phyloP scores from a whole-genome alignment of 35 echinoderm and acorn worm genomes.

The Strongylocentrotus purpuratus region DNA sequence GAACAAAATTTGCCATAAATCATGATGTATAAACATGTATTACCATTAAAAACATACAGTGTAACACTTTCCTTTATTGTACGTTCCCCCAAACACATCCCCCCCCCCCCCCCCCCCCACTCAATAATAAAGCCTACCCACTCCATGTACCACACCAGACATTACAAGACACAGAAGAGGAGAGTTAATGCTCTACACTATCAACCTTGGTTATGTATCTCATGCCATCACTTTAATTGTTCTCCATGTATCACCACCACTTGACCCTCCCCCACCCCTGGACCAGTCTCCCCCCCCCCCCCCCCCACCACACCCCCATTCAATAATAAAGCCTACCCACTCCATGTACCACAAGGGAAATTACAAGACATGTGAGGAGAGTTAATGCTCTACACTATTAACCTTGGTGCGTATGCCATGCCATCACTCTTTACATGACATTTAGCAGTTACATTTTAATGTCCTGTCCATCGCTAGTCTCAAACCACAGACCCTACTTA shows the following conservation, averaged over 20 bases:
- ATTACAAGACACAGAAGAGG: neutral
- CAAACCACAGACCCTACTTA: neutral
- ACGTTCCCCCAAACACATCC: too few relatives aligned
- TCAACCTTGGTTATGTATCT: neutral
- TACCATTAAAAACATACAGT: too few relatives aligned
- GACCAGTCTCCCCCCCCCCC: too few relatives aligned
- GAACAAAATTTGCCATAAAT: too few relatives aligned
- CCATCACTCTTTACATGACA: neutral
- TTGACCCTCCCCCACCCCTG: too few relatives aligned
- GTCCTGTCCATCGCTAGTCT: neutral
- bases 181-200: neutral
- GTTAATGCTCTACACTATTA: neutral
- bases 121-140: neutral
- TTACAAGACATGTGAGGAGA: neutral
- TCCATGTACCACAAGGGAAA: neutral
- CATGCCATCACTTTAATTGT: too few relatives aligned
- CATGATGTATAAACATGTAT: too few relatives aligned
- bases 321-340: neutral
- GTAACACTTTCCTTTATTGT: too few relatives aligned
- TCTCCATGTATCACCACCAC: too few relatives aligned
- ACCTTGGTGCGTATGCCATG: neutral
- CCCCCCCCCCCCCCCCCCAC: neutral
- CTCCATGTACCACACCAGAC: neutral
- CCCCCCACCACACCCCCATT: neutral
- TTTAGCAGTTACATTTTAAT: neutral